phyloP scores from a whole-genome alignment of 2,888 invertebrate genomes.

The Dicyrtomina minuta region DNA sequence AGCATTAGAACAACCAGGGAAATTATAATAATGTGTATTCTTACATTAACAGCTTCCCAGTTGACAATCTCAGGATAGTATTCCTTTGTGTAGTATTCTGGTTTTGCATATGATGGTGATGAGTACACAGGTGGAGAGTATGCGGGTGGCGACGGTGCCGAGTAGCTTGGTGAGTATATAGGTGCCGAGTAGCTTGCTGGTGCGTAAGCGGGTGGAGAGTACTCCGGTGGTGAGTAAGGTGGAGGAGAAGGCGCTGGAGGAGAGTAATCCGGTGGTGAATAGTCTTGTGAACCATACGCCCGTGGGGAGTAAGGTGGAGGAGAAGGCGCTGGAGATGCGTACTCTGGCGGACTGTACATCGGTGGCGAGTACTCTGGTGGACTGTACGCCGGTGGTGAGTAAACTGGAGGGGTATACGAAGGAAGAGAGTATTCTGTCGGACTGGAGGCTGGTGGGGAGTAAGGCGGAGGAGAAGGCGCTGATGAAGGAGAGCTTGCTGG shows the following conservation, averaged over 20 bases:
- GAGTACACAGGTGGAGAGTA: background rate
- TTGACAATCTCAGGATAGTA: slow-evolving; percentile 44
- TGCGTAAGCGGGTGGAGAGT: background rate
- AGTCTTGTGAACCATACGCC: slow-evolving; percentile 28
- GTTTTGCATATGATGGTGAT: slow-evolving; percentile 33
- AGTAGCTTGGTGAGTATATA: background rate
- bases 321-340: slow-evolving; percentile 18
- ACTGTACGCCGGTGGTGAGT: slow-evolving; percentile 32
- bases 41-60: slow-evolving; percentile 49
- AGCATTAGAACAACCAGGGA: slow-evolving; percentile 10
- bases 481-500: too few relatives aligned
- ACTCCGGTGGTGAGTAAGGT: background rate
- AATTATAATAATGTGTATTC: background rate
- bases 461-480: background rate
- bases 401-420: slow-evolving; percentile 27
- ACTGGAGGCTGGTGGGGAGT: background rate
- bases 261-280: slow-evolving; percentile 8
- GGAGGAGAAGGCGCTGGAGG: slow-evolving; percentile 1
- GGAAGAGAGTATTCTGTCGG: slow-evolving; percentile 4
- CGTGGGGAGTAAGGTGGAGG: slow-evolving; percentile 34
- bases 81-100: slow-evolving; percentile 40
- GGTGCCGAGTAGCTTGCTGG: background rate
- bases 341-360: background rate
- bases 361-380: slow-evolving; percentile 15
- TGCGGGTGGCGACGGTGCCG: slow-evolving; percentile 4